A percentile compares a stretch with the other conserved stretches of the same genome.
Evolutionary conservation across 2,797 vertebrate genomes (phyloP).

Genomic region (Odontamblyopus lacepedii): DNA sequence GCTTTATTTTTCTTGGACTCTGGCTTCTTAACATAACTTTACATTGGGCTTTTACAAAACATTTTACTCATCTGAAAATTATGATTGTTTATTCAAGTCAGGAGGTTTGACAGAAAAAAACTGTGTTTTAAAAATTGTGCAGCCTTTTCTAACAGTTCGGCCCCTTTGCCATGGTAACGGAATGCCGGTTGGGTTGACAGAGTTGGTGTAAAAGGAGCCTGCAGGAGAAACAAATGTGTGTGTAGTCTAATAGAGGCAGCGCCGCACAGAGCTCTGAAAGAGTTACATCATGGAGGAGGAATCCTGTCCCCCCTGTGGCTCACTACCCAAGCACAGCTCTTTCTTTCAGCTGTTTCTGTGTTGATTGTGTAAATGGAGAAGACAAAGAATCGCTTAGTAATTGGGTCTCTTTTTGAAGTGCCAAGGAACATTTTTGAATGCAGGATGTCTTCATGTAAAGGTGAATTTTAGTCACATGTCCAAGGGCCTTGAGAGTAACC

Average conservation of each 20-base stretch:
- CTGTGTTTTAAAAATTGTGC: slow-evolving; percentile 48
- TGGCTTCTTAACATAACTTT: neutral
- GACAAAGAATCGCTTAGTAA: slow-evolving; percentile 48
- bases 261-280: slow-evolving; percentile 54
- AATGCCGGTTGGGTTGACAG: slow-evolving; percentile 66
- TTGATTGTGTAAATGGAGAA: slow-evolving; percentile 60
- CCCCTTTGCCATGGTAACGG: slow-evolving; percentile 73
- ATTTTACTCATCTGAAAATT: neutral
- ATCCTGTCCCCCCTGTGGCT: slow-evolving; percentile 56
- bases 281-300: slow-evolving; percentile 73
- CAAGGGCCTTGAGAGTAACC: slow-evolving; percentile 25
- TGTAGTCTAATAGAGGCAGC: slow-evolving; percentile 59
- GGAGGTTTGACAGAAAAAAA: slow-evolving; percentile 26
- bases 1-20: neutral
- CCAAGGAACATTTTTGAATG: slow-evolving; percentile 43
- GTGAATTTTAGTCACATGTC: slow-evolving; percentile 34
- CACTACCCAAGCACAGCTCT: slow-evolving; percentile 54
- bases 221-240: slow-evolving; percentile 65
- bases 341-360: slow-evolving; percentile 67
- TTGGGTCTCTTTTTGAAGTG: slow-evolving; percentile 49
- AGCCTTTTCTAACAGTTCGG: slow-evolving; percentile 54
- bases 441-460: slow-evolving; percentile 40
- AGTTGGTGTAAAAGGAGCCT: slow-evolving; percentile 64
- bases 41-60: neutral
- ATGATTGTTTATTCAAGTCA: slow-evolving; percentile 3